Evolutionary conservation across 2,113 vertebrate genomes (phyloP).

Genomic region (Eurypyga helias): DNA sequence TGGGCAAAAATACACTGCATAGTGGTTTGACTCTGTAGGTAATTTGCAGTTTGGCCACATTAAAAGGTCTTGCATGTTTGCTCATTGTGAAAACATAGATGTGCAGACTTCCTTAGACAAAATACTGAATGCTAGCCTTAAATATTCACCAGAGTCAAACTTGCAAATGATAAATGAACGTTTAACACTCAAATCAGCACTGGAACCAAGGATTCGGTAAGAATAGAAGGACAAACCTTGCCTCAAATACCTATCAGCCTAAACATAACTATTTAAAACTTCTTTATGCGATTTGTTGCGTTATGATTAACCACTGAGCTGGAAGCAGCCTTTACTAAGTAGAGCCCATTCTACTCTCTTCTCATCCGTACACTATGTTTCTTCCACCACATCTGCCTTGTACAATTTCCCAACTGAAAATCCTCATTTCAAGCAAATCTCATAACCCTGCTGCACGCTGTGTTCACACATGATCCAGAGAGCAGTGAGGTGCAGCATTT

Average conservation of each 20-base stretch:
- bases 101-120: background rate
- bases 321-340: background rate
- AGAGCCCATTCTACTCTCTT: background rate
- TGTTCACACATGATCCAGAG: background rate
- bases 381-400: background rate
- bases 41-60: background rate
- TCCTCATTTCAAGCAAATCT: background rate
- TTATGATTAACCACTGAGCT: background rate
- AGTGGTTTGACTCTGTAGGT: background rate
- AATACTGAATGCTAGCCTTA: background rate
- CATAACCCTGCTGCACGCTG: too few relatives aligned
- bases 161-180: background rate
- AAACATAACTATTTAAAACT: background rate
- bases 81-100: accelerated
- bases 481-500: background rate
- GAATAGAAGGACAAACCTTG: background rate
- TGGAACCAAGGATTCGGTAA: background rate
- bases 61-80: background rate
- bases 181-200: background rate
- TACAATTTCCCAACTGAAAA: background rate
- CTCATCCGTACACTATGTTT: background rate
- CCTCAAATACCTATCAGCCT: background rate
- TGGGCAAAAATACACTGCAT: background rate
- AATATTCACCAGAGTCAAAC: background rate
- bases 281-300: accelerated